Evolutionary conservation across 2,113 vertebrate species (phyloP).

Genomic region (Alexandromys fortis): DNA sequence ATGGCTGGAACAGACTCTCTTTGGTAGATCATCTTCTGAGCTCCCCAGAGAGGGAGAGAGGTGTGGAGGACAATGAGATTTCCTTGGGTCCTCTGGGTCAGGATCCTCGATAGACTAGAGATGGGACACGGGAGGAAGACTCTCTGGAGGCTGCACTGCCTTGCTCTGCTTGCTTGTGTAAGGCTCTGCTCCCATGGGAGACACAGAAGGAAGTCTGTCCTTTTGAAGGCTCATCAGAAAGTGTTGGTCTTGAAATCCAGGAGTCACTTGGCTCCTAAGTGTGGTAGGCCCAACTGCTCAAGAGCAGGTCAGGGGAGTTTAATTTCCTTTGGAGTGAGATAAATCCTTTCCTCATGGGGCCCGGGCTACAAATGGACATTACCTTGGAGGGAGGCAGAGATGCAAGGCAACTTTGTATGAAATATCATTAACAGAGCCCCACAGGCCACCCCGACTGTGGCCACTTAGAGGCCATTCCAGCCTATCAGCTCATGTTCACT

Average conservation of each 20-base stretch:
- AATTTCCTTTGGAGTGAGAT: slow-evolving; percentile 10
- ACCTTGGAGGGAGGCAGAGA: neutral
- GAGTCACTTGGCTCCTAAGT: neutral
- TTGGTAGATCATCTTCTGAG: neutral
- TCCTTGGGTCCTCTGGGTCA: neutral
- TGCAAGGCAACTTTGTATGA: slow-evolving; percentile 6
- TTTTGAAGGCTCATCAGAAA: neutral
- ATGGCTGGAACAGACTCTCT: neutral
- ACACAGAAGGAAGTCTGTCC: neutral
- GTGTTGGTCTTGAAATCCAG: neutral
- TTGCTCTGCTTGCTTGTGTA: neutral
- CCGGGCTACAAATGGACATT: slow-evolving; percentile 33
- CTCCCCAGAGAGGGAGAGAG: neutral
- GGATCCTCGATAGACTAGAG: neutral
- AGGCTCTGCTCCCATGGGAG: neutral
- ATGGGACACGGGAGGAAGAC: neutral
- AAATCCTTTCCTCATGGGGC: neutral
- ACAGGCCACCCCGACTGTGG: neutral
- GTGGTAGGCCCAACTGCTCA: neutral
- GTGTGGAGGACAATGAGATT: neutral
- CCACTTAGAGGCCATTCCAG: slow-evolving; percentile 57
- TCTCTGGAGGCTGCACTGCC: neutral
- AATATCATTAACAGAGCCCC: slow-evolving; percentile 6
- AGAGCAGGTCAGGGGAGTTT: neutral
- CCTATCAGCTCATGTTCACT: slow-evolving; percentile 61